Conservation (phyloP, 2,888 invertebrate genomes). For the Drosophila paramelanica region DNA sequence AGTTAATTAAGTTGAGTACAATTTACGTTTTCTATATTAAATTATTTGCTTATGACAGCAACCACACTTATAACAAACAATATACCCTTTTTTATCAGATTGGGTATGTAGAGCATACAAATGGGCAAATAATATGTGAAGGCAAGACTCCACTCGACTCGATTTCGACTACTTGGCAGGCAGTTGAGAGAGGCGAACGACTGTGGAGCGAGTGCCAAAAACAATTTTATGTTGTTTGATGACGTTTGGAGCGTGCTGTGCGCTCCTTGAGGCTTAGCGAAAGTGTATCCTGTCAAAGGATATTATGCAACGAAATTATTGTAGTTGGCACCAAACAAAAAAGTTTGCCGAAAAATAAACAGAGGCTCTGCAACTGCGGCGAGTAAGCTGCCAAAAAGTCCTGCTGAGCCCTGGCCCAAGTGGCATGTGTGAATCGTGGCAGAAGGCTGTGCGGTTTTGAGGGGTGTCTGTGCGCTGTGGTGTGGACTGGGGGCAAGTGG, state of each 20-base stretch:
- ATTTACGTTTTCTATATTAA: too few relatives aligned
- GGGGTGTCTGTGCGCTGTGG: neutral
- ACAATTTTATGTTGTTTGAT: conserved; percentile 67
- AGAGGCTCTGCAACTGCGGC: conserved; percentile 36
- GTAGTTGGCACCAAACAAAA: conserved; percentile 64
- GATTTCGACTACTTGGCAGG: conserved; percentile 52
- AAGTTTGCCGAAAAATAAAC: conserved; percentile 50
- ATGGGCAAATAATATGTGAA: conserved; percentile 55
- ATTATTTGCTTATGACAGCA: too few relatives aligned
- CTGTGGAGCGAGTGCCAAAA: conserved; percentile 56
- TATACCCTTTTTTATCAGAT: neutral
- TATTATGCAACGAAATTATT: conserved; percentile 71
- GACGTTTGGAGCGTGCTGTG: conserved; percentile 61
- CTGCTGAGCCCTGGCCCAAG: conserved; percentile 52
- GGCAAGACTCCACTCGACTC: conserved; percentile 34
- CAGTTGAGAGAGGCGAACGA: conserved; percentile 23
- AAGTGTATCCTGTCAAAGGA: conserved; percentile 73
- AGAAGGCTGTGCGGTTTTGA: neutral
- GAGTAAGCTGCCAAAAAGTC: conserved; percentile 68
- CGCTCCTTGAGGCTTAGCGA: conserved; percentile 67
- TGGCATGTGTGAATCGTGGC: conserved; percentile 50
- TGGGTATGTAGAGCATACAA: conserved; percentile 19
- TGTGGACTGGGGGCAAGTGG: neutral
- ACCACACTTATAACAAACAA: neutral
- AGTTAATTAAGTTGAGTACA: too few relatives aligned